Base-by-base conservation (phyloP, 2,113 vertebrate species). In the Phrynosoma blainvillii region DNA sequence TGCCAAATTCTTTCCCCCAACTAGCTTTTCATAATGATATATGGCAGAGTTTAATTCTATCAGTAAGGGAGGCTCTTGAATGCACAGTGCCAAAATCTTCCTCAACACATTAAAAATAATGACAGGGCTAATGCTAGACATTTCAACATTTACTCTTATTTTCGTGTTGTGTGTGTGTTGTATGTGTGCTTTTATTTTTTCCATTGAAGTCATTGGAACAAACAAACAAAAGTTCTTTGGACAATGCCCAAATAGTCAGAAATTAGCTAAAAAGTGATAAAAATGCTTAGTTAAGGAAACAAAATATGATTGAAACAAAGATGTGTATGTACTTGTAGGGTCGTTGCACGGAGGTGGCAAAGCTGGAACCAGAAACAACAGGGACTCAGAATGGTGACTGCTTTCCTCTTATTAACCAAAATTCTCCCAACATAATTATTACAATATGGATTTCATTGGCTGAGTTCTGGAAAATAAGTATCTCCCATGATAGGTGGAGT, bases 341-440 rank as follows among this genome's bases (percentile, higher is more conserved):
- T n/a, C 42, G 8, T 27, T 94, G 93, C 86, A 27, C 10, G 32
- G 86, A 93, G 78, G 79, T 88, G 77, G 86, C 87, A 71, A 79
- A 92, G 52, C 18, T 95, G 16, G 89, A 77, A 62, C 78, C 76
- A 75, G 52, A 88, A 14, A 85, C 80, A 87, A 82, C 75, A 36
- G 23, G 27, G 52, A 14, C 66, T 56, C 0, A 7, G 84, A 83
- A 74, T 52, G 68, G 42, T 32, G 40, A 79, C 74, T 90, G 81
- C 23, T 71, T 30, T 52, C 20, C 6, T 56, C 7, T 79, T 70
- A 40, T 62, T 27, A 79, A 77, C 68, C 75, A 84, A 30, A 73
- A 27, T 52, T 84, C 87, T 78, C 78, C 74, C 1, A 52, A 10
- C 84, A 30, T 76, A 81, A 78, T 86, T 66, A 30, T 27, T 85